A percentile compares a stretch with the other conserved stretches of the same genome.
These are phyloP conservation scores for Buphagus erythrorhynchus DNA, from an alignment of 2,797 vertebrate species.

Conservation along the genomic window DNA sequence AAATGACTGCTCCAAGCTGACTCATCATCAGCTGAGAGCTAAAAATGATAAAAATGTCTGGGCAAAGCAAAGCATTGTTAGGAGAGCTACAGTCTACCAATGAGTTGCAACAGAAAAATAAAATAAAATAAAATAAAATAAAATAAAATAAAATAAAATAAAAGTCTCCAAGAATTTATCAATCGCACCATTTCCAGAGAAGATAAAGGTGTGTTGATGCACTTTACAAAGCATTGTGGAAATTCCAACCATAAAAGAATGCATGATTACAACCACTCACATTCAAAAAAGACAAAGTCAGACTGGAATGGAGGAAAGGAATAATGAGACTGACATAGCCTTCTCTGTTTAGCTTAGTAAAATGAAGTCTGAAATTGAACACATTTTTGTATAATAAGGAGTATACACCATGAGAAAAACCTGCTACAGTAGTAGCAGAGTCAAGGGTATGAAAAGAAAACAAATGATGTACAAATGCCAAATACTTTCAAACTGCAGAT, in stretches of 20 bases:
- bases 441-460: neutral
- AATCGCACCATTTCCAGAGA: neutral
- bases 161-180: neutral
- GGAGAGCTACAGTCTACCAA: neutral
- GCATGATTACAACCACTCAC: neutral
- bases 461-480: neutral
- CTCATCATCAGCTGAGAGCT: conserved; percentile 58
- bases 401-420: neutral
- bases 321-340: neutral
- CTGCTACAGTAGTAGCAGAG: neutral
- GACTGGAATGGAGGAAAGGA: neutral
- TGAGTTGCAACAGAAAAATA: neutral
- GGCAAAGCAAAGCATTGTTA: neutral
- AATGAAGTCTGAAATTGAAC: neutral
- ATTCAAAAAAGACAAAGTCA: neutral
- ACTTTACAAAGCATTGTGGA: neutral
- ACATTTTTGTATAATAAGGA: neutral
- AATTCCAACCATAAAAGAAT: neutral
- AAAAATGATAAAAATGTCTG: conserved; percentile 28
- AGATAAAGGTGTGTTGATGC: neutral
- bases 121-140: neutral
- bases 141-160: neutral
- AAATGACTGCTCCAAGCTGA: conserved; percentile 40
- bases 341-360: neutral
- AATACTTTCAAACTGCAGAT: neutral